phyloP scores from a whole-genome alignment of 2,113 vertebrate genomes.

The Reinhardtius hippoglossoides region DNA sequence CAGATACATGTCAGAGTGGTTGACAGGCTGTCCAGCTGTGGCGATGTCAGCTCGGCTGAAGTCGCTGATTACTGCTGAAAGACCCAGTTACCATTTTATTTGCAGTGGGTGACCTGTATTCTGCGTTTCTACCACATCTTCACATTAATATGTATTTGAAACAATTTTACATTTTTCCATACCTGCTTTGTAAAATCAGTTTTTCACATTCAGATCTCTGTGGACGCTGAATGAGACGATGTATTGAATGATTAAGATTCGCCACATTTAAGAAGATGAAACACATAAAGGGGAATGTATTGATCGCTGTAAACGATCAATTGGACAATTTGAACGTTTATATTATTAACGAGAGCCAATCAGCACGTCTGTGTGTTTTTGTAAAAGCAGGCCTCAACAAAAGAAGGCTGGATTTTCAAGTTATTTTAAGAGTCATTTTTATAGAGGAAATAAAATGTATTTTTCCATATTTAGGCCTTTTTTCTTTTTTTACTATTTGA shows the following conservation, averaged over 20 bases:
- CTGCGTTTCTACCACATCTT: not conserved
- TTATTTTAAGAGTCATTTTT: too few relatives aligned
- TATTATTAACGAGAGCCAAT: too few relatives aligned
- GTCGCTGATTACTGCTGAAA: slow-evolving; percentile 70
- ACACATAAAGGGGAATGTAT: too few relatives aligned
- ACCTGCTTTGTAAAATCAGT: too few relatives aligned
- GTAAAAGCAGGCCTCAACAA: not conserved
- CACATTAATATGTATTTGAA: too few relatives aligned
- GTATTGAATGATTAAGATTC: too few relatives aligned
- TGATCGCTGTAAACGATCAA: too few relatives aligned
- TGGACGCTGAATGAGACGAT: too few relatives aligned
- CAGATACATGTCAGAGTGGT: slow-evolving; percentile 71
- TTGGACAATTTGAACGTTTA: too few relatives aligned
- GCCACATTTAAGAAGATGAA: too few relatives aligned
- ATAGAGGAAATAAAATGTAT: not conserved
- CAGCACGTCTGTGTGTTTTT: not conserved
- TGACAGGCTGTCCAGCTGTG: slow-evolving; percentile 78
- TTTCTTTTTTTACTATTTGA: not conserved
- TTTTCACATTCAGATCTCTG: too few relatives aligned
- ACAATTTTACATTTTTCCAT: too few relatives aligned
- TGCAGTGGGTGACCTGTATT: slow-evolving; percentile 46
- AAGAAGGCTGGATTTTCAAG: not conserved
- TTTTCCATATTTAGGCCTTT: not conserved
- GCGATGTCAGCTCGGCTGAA: slow-evolving; percentile 53
- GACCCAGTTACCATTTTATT: slow-evolving; percentile 56